A percentile compares a stretch with the other conserved stretches of the same genome.
phyloP scores from a whole-genome alignment of 2,888 invertebrate genomes.

The Drosophila hawaiiensis region DNA sequence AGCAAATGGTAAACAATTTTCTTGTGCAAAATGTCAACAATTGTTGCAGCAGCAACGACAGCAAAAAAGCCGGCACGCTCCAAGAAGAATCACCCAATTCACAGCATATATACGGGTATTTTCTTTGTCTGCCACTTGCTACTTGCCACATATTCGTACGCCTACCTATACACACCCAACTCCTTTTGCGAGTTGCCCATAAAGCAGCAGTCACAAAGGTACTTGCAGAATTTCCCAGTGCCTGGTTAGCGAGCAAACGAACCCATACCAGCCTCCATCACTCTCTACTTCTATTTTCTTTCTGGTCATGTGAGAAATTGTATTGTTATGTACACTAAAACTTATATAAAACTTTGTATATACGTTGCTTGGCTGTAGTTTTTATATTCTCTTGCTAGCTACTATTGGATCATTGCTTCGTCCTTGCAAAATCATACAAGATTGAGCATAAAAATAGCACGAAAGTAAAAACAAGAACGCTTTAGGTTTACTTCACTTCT shows the following conservation, averaged over 20 bases:
- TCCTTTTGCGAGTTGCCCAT: conserved; percentile 12
- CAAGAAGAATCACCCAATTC: conserved; percentile 44
- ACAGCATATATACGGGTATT: conserved; percentile 2
- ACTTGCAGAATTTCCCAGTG: conserved; percentile 65
- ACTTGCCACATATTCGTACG: conserved; percentile 33
- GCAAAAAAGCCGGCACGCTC: conserved; percentile 30
- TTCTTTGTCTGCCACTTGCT: conserved; percentile 29
- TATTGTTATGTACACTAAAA: conserved; percentile 45
- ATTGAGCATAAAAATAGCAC: background rate
- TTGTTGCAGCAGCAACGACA: conserved; percentile 27
- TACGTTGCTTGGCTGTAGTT: conserved; percentile 18
- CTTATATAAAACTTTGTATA: conserved; percentile 1
- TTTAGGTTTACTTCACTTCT: background rate
- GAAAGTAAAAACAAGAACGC: background rate
- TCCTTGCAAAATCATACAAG: background rate
- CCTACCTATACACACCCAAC: conserved; percentile 8
- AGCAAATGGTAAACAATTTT: conserved; percentile 58
- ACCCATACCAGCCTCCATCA: background rate
- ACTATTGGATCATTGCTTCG: background rate
- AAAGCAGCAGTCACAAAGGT: conserved; percentile 62
- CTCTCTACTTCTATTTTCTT: background rate
- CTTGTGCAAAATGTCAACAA: conserved; percentile 47
- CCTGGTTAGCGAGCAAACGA: conserved; percentile 45
- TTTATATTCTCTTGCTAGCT: conserved; percentile 44
- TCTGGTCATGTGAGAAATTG: conserved; percentile 46